A percentile compares a stretch with the other conserved stretches of the same genome.
phyloP scores from a whole-genome alignment of 2,113 vertebrate genomes.

The Glaucomys volans region DNA sequence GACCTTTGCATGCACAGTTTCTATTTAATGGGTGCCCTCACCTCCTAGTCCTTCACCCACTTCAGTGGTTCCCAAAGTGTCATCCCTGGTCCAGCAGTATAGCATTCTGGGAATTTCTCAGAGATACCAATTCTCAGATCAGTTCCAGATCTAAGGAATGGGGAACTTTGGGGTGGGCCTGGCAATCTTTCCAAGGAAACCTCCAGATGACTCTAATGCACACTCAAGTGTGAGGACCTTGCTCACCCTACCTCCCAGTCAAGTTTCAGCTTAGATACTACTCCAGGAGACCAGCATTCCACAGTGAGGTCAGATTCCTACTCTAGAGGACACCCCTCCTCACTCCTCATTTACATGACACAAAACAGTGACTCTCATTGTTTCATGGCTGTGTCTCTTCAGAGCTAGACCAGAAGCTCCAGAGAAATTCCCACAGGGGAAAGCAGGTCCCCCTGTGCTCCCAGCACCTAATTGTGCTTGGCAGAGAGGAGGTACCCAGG shows the following conservation, averaged over 20 bases:
- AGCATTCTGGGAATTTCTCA: background rate
- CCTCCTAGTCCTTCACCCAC: background rate
- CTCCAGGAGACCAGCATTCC: background rate
- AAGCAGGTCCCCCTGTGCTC: background rate
- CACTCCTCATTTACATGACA: background rate
- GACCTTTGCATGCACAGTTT: background rate
- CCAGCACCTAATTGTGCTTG: background rate
- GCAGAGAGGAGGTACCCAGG: background rate
- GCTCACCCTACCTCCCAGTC: background rate
- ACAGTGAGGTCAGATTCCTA: background rate
- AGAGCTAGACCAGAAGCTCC: background rate
- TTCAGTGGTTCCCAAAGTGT: background rate
- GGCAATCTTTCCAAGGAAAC: background rate
- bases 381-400: background rate
- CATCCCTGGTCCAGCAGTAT: background rate
- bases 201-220: background rate
- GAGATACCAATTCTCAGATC: background rate
- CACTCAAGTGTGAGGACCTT: background rate
- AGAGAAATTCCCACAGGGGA: background rate
- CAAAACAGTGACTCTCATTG: background rate
- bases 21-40: background rate
- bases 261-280: background rate
- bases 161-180: background rate
- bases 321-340: fast-evolving
- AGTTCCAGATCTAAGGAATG: background rate